Percentiles rank a stretch among this genome's conserved stretches.
Evolutionary conservation across 1,140 invertebrate species (phyloP).

Genomic region (Drosophila navojoa): DNA sequence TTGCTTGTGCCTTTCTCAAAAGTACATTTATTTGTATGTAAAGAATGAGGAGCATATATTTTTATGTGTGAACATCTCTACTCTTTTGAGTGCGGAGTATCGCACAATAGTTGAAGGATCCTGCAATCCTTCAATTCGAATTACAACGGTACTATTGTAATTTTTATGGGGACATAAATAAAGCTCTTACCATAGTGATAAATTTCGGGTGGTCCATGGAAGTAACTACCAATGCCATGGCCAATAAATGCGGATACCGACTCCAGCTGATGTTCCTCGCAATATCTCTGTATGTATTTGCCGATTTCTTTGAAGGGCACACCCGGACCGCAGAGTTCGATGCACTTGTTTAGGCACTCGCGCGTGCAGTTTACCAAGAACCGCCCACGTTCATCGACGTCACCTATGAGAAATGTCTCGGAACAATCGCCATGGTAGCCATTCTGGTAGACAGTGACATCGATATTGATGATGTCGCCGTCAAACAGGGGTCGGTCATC

Average conservation of each 20-base stretch:
- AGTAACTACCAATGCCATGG: constrained; percentile 96
- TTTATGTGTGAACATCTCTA: too few relatives aligned
- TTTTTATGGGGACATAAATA: too few relatives aligned
- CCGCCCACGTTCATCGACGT: constrained; percentile 90
- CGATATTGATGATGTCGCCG: constrained; percentile 96
- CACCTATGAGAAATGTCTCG: constrained; percentile 92
- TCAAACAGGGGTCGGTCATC: constrained; percentile 91
- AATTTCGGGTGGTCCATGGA: constrained; percentile 96
- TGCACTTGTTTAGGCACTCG: constrained; percentile 89
- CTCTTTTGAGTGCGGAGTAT: too few relatives aligned
- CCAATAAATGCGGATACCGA: constrained; percentile 93
- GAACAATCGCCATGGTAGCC: constrained; percentile 97
- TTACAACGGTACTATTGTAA: too few relatives aligned
- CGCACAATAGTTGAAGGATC: too few relatives aligned
- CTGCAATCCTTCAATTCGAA: too few relatives aligned
- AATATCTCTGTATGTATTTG: constrained; percentile 87
- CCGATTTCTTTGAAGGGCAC: constrained; percentile 91
- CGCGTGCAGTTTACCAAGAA: constrained; percentile 89
- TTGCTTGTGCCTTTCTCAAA: too few relatives aligned
- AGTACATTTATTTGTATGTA: constrained; percentile 4
- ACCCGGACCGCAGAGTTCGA: constrained; percentile 91
- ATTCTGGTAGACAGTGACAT: constrained; percentile 93
- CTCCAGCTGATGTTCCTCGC: constrained; percentile 86
- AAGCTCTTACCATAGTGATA: constrained; percentile 88
- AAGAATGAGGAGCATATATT: background rate